Conservation (phyloP, 2,113 vertebrate genomes). For the Gallinago jamesoni region DNA sequence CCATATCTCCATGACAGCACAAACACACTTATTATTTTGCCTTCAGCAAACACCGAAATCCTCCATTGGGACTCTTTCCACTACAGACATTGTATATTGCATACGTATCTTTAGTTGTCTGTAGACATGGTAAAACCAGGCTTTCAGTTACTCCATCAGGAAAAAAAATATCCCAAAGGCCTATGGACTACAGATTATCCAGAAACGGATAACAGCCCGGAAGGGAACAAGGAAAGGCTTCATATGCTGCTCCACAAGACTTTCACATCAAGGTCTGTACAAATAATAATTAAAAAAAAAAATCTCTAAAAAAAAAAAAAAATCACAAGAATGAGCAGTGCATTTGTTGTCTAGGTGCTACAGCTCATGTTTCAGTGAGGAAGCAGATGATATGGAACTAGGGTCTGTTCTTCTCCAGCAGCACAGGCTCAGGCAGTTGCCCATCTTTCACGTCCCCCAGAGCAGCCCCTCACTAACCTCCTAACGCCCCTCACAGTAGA, state of each 20-base stretch:
- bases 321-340: not conserved
- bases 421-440: not conserved
- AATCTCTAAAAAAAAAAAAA: not conserved
- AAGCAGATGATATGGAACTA: not conserved
- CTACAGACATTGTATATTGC: not conserved
- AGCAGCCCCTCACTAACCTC: not conserved
- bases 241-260: not conserved
- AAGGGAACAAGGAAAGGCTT: not conserved
- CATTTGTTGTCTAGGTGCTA: not conserved
- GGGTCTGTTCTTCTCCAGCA: not conserved
- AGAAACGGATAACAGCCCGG: not conserved
- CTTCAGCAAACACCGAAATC: not conserved
- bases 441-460: not conserved
- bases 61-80: not conserved
- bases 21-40: not conserved
- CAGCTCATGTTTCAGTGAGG: not conserved
- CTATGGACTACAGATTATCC: not conserved
- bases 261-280: not conserved
- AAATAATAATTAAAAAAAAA: not conserved
- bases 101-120: not conserved
- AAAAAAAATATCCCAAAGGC: not conserved
- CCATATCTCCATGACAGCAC: not conserved
- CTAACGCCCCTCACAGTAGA: rapidly evolving
- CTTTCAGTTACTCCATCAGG: not conserved
- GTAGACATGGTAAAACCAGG: not conserved